phyloP scores from a whole-genome alignment of 2,113 vertebrate genomes.

The Chrysemys picta region DNA sequence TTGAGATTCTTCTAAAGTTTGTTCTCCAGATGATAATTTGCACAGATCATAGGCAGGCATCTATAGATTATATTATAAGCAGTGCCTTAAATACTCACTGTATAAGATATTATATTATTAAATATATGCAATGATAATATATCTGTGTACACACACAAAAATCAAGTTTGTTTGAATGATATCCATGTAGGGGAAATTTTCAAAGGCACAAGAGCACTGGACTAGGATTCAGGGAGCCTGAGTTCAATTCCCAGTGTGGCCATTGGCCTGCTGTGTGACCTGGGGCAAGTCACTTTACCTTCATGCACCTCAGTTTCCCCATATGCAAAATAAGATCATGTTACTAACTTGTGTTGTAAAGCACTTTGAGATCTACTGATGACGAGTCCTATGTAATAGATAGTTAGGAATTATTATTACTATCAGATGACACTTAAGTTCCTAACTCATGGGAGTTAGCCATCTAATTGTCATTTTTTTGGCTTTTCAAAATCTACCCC shows the following conservation, averaged over 20 bases:
- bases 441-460: fast-evolving
- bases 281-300: no score
- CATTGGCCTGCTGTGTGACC: no score
- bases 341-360: no score
- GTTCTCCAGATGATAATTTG: not conserved
- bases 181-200: not conserved
- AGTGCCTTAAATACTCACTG: not conserved
- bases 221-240: no score
- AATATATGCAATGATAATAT: no score
- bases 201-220: not conserved
- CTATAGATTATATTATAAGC: not conserved
- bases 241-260: no score
- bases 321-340: no score
- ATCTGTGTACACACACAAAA: not conserved
- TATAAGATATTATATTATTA: not conserved
- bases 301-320: no score
- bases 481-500: not conserved
- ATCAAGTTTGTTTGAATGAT: not conserved
- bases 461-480: not conserved
- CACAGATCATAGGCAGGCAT: fast-evolving
- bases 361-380: no score
- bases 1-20: not conserved
- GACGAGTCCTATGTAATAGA: no score
- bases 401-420: no score
- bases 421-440: not conserved